phyloP scores from a whole-genome alignment of 2,888 invertebrate genomes.

The Ctena decussata region DNA sequence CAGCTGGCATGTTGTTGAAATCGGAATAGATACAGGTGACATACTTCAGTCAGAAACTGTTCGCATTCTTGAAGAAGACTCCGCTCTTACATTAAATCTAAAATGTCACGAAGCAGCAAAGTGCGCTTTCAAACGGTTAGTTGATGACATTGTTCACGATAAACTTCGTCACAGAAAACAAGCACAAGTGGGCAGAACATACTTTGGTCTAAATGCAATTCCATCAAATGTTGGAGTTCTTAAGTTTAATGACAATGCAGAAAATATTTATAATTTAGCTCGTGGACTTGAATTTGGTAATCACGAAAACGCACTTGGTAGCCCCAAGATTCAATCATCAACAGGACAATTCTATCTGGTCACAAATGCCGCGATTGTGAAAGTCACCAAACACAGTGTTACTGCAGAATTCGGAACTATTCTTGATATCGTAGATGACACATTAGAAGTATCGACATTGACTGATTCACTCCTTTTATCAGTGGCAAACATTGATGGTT shows the following conservation, averaged over 20 bases:
- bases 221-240: slow-evolving; percentile 73
- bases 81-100: slow-evolving; percentile 70
- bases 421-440: slow-evolving; percentile 64
- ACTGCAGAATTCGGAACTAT: slow-evolving; percentile 57
- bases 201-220: slow-evolving; percentile 68
- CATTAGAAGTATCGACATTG: slow-evolving; percentile 62
- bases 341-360: slow-evolving; percentile 67
- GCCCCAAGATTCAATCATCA: slow-evolving; percentile 68
- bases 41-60: slow-evolving; percentile 67
- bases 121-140: slow-evolving; percentile 55
- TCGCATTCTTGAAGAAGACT: slow-evolving; percentile 62
- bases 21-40: slow-evolving; percentile 74
- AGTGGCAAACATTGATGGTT: slow-evolving; percentile 66
- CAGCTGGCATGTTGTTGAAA: slow-evolving; percentile 73
- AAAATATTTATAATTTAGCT: slow-evolving; percentile 64
- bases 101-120: slow-evolving; percentile 73
- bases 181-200: slow-evolving; percentile 53
- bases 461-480: slow-evolving; percentile 59
- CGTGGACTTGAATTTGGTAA: slow-evolving; percentile 71
- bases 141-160: slow-evolving; percentile 46
- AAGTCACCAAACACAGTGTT: not conserved
- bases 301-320: slow-evolving; percentile 72
- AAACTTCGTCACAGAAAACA: slow-evolving; percentile 47
- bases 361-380: slow-evolving; percentile 59
- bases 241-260: slow-evolving; percentile 41